Conservation (phyloP, 2,113 vertebrate species). For the Lonchura striata region DNA sequence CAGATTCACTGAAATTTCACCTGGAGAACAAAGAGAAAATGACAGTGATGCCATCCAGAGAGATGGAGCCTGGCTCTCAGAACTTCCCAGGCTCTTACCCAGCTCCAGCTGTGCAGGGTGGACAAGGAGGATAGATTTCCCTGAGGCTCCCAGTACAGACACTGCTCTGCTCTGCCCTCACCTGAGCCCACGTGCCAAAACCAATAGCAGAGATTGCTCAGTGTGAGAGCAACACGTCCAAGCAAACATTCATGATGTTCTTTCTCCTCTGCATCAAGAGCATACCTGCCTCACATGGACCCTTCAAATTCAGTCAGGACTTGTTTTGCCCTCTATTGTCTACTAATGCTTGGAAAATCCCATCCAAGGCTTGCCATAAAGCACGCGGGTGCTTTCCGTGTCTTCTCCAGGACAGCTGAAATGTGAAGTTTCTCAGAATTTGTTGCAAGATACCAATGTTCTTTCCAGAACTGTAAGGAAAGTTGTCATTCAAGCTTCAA, state of each 20-base stretch:
- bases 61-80: not conserved
- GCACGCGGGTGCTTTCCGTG: fast-evolving
- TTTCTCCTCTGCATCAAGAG: not conserved
- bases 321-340: not conserved
- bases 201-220: not conserved
- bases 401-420: not conserved
- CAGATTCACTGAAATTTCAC: not conserved
- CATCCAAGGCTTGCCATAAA: not conserved
- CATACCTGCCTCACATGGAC: not conserved
- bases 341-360: not conserved
- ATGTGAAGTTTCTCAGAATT: not conserved
- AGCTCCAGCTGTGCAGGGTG: not conserved
- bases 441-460: not conserved
- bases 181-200: not conserved
- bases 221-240: not conserved
- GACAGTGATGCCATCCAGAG: not conserved
- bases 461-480: not conserved
- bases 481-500: not conserved
- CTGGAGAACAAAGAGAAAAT: not conserved
- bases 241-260: not conserved
- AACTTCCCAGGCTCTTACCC: not conserved
- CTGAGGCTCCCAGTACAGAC: not conserved
- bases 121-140: not conserved
- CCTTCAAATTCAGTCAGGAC: not conserved
- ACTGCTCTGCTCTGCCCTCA: not conserved